Evolutionary conservation across 1,140 invertebrate species (phyloP), one percentile per base, ranked within the genome.

Genomic region (Aphidius ervi): DNA sequence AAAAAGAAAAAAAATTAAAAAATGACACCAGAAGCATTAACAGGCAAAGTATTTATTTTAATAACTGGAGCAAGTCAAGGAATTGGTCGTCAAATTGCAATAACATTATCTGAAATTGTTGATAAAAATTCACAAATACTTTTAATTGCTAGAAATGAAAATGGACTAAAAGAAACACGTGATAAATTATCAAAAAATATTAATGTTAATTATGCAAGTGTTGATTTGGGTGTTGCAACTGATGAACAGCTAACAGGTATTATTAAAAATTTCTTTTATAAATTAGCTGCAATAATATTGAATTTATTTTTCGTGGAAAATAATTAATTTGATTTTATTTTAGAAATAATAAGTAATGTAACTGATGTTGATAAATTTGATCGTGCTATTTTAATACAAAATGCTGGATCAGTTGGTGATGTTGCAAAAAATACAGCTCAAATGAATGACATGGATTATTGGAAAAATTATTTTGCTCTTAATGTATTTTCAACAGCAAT

Each of bases 1-100:
- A 16, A 16, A 16, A 16, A 31, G 39, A 9, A 6, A 9, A 39
- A 45, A 23, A 9, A 46, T 7, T 31, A 46, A n/a, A 47, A 69
- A 20, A 65, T 60, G 65, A 56, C 62, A 16, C 60, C 61, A 54
- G 65, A 68, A 46, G 67, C 74, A 56, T 79, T 82, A 68, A 78
- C 74, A 39, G 75, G 78, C 54, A 82, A 82, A 69, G 80, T 81
- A 23, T 86, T 82, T 68, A 70, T 83, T 23, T 10, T 94, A 7
- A 78, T 97, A 6, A 92, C 92, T 8, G 95, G 95, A 39, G 93
- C 93, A 0, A 94, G 91, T 63, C 85, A 88, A 71, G 95, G 95
- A 42, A 92, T 97, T 61, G 95, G 95, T 9, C 82, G 84, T 63
- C 83, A 87, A 65, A 84, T 96, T 53, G 88, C 91, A 37, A 74